These are phyloP conservation scores for Triplophysa yarkandensis DNA, from an alignment of 2,797 vertebrate species.

Conservation along the genomic window DNA sequence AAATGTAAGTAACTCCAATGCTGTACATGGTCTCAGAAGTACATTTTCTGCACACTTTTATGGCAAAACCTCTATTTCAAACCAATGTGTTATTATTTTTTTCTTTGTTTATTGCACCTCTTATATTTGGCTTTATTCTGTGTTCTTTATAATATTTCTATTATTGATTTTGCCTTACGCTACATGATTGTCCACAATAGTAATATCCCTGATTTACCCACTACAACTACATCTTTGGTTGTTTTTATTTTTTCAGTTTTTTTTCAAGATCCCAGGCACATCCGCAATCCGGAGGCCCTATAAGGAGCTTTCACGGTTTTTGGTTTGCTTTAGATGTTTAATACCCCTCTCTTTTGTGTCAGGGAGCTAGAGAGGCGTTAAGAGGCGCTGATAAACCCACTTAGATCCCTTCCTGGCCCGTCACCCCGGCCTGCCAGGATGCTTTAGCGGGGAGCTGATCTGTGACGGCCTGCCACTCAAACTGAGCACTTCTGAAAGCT, in stretches of 20 bases:
- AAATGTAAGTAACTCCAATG: too few species aligned
- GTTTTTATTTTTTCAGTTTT: slow-evolving; percentile 27
- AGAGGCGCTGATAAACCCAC: slow-evolving; percentile 99
- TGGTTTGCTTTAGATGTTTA: slow-evolving; percentile 99
- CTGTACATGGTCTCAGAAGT: too few species aligned
- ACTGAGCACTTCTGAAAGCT: slow-evolving; percentile 98
- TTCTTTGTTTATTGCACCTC: background rate
- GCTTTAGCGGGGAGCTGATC: slow-evolving; percentile 99
- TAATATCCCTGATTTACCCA: background rate
- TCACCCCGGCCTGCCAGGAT: slow-evolving; percentile 96
- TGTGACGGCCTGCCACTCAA: slow-evolving; percentile 99
- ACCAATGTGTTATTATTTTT: background rate
- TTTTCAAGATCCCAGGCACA: slow-evolving; percentile 98
- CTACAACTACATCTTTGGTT: slow-evolving; percentile 1
- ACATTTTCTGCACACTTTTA: too few species aligned
- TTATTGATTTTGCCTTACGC: background rate
- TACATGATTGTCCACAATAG: slow-evolving; percentile 1
- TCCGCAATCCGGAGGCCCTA: slow-evolving; percentile 94
- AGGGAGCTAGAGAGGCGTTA: slow-evolving; percentile 97
- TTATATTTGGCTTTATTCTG: too few species aligned
- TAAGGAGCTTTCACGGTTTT: slow-evolving; percentile 99
- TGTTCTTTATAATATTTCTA: background rate
- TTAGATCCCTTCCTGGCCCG: slow-evolving; percentile 99
- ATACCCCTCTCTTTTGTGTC: slow-evolving; percentile 99
- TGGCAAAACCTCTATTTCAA: too few species aligned